These are phyloP conservation scores for Zeus faber DNA, from an alignment of 2,113 vertebrate genomes.

Conservation along the genomic window DNA sequence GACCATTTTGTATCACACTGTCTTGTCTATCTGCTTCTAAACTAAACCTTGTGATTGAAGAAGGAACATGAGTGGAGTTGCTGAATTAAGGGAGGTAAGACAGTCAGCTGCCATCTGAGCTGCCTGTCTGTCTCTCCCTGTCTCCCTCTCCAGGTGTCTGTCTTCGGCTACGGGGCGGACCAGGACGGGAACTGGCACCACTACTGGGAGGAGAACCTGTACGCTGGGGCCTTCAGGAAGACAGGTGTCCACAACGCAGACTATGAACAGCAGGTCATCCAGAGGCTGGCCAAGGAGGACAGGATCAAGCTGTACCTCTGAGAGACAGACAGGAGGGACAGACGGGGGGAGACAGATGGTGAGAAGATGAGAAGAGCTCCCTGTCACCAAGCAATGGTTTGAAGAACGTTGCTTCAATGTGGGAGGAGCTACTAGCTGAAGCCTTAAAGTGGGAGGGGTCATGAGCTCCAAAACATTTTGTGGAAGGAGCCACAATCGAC, in stretches of 20 bases:
- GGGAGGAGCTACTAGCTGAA: too few species aligned
- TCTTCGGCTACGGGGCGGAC: slow-evolving; percentile 81
- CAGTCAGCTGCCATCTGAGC: background rate
- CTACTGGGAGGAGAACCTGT: slow-evolving; percentile 78
- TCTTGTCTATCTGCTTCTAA: too few species aligned
- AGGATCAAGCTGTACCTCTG: slow-evolving; percentile 71
- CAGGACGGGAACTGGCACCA: slow-evolving; percentile 81
- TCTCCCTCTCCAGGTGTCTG: slow-evolving; percentile 65
- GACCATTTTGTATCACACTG: too few species aligned
- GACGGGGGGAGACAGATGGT: background rate
- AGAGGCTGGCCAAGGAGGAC: slow-evolving; percentile 60
- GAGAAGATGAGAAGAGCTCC: background rate
- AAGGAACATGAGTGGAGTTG: too few species aligned
- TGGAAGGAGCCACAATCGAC: too few species aligned
- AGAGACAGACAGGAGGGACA: slow-evolving; percentile 8
- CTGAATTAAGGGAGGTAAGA: too few species aligned
- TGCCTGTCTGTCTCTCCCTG: slow-evolving; percentile 1
- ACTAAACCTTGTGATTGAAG: too few species aligned
- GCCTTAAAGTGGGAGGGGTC: too few species aligned
- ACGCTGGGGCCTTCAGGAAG: slow-evolving; percentile 74
- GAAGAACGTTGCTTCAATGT: too few species aligned
- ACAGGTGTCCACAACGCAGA: slow-evolving; percentile 75
- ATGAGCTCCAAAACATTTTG: too few species aligned
- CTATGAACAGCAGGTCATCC: slow-evolving; percentile 69
- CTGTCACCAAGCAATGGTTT: too few species aligned